A percentile compares a stretch with the other conserved stretches of the same genome.
Conservation (phyloP, 2,797 vertebrate genomes). For the Pterois miles region DNA sequence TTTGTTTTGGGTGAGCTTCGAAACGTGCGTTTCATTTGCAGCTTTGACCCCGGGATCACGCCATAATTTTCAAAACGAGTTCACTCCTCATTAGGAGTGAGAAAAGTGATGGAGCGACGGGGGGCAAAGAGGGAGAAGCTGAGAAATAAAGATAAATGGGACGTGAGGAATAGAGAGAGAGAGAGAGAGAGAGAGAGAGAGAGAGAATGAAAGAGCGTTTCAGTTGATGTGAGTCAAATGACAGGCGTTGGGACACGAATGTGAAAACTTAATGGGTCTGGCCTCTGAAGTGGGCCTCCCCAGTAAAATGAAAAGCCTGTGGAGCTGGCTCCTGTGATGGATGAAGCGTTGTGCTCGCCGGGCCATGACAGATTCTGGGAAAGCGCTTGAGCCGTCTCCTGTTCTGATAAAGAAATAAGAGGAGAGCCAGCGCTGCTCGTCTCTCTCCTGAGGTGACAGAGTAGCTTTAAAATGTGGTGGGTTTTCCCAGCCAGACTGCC, state of each 20-base stretch:
- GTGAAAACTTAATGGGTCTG: conserved; percentile 81
- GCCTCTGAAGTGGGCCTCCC: conserved; percentile 77
- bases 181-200: conserved; percentile 40
- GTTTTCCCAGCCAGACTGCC: conserved; percentile 41
- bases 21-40: conserved; percentile 76
- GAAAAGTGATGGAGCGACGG: conserved; percentile 64
- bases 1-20: conserved; percentile 38
- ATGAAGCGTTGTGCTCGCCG: conserved; percentile 77
- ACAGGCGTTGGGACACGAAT: conserved; percentile 80
- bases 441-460: conserved; percentile 63
- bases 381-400: conserved; percentile 70
- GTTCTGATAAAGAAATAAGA: conserved; percentile 80
- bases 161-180: conserved; percentile 34
- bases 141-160: conserved; percentile 75
- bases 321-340: conserved; percentile 78
- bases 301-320: conserved; percentile 79
- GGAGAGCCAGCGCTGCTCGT: conserved; percentile 52
- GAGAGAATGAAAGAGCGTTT: conserved; percentile 67
- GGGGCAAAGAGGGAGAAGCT: conserved; percentile 42
- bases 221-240: conserved; percentile 73
- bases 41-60: conserved; percentile 65
- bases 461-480: conserved; percentile 46
- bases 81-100: conserved; percentile 76
- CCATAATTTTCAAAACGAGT: conserved; percentile 70
- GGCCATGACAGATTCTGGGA: conserved; percentile 83